These are phyloP conservation scores for Pycnonotus jocosus DNA, from an alignment of 2,113 vertebrate species.

Conservation along the genomic window DNA sequence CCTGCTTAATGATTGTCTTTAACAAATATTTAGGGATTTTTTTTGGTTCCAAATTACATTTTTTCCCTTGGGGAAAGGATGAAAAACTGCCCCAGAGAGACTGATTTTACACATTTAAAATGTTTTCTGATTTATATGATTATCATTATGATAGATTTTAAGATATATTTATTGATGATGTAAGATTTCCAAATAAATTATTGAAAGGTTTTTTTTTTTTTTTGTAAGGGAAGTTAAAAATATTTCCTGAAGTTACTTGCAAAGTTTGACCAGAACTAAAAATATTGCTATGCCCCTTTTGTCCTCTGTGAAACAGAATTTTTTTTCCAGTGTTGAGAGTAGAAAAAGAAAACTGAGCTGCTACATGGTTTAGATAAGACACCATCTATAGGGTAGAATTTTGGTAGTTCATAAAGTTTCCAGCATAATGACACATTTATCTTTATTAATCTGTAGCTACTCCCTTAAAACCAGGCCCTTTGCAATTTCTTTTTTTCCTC, in stretches of 20 bases:
- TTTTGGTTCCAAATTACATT: neutral
- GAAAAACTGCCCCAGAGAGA: neutral
- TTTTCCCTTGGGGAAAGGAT: neutral
- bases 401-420: neutral
- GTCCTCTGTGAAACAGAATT: neutral
- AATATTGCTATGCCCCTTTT: neutral
- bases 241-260: neutral
- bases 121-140: neutral
- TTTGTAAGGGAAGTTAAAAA: neutral
- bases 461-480: neutral
- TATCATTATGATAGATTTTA: neutral
- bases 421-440: neutral
- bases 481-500: neutral
- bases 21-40: neutral
- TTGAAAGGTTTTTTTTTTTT: neutral
- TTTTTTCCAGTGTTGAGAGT: neutral
- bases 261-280: neutral
- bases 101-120: neutral
- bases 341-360: neutral
- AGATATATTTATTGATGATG: neutral
- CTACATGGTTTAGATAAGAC: neutral
- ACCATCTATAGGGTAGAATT: neutral
- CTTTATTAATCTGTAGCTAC: neutral
- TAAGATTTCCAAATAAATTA: neutral
- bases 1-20: neutral